phyloP scores from a whole-genome alignment of 2,888 invertebrate species.

The Ophion slaviceki region DNA sequence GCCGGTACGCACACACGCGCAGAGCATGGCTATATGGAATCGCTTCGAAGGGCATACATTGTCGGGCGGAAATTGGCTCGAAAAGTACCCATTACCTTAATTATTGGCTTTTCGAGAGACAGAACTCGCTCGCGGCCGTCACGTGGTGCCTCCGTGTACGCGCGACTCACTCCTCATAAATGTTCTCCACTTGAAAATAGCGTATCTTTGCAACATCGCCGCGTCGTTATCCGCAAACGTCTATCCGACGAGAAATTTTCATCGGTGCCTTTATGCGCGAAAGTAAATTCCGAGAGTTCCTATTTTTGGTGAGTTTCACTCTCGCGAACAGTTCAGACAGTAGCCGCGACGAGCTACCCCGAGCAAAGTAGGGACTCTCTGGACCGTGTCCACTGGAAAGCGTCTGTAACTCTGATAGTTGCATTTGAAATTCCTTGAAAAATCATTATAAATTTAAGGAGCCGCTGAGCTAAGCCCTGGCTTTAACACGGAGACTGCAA shows the following conservation, averaged over 20 bases:
- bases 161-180: slow-evolving; percentile 54
- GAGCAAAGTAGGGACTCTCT: slow-evolving; percentile 22
- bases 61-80: slow-evolving; percentile 81
- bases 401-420: background rate
- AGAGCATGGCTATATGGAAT: slow-evolving; percentile 56
- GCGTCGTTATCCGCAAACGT: no score
- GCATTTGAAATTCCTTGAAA: background rate
- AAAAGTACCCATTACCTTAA: slow-evolving; percentile 83
- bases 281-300: slow-evolving; percentile 45
- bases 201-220: no score
- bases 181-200: no score
- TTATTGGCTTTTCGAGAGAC: slow-evolving; percentile 79
- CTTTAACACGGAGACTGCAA: no score
- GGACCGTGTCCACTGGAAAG: slow-evolving; percentile 29
- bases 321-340: no score
- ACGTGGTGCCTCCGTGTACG: background rate
- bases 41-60: slow-evolving; percentile 68
- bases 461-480: no score
- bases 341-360: background rate
- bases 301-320: slow-evolving; percentile 8
- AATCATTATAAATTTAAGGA: no score
- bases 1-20: background rate
- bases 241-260: no score
- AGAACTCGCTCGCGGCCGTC: slow-evolving; percentile 1
- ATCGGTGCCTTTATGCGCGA: slow-evolving; percentile 25